Conservation (phyloP, 2,797 vertebrate genomes). For the Alauda arvensis region DNA sequence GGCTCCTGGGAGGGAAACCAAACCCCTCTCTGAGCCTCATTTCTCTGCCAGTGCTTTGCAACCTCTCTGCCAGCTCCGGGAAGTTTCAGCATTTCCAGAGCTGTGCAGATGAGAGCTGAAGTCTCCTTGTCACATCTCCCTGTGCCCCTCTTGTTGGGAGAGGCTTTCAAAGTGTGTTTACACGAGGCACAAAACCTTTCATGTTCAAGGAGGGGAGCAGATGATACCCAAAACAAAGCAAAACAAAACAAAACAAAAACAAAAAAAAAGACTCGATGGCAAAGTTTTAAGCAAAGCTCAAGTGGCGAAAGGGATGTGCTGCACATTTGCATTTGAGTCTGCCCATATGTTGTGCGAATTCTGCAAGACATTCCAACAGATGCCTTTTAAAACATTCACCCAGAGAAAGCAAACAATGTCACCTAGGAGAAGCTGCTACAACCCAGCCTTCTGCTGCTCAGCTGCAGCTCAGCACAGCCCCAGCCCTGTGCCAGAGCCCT, state of each 20-base stretch:
- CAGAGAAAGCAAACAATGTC: slow-evolving; percentile 52
- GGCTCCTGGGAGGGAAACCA: not conserved
- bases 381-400: slow-evolving; percentile 49
- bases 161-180: not conserved
- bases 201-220: not conserved
- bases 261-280: not conserved
- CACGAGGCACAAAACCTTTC: not conserved
- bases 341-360: slow-evolving; percentile 56
- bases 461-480: slow-evolving; percentile 9
- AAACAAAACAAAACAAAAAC: not conserved
- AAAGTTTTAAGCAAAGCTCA: slow-evolving; percentile 28
- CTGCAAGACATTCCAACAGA: slow-evolving; percentile 41
- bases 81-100: not conserved
- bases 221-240: not conserved
- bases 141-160: not conserved
- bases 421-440: slow-evolving; percentile 35
- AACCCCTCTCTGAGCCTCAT: not conserved
- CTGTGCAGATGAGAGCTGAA: not conserved
- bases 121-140: not conserved
- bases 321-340: slow-evolving; percentile 10
- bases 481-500: not conserved
- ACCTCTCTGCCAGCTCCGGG: not conserved
- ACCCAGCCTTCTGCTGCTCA: slow-evolving; percentile 53
- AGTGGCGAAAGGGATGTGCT: slow-evolving; percentile 34
- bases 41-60: not conserved